Evolutionary conservation across 2,113 vertebrate species (phyloP), one percentile per base, ranked within the genome.

Genomic region (Apteryx owenii): DNA sequence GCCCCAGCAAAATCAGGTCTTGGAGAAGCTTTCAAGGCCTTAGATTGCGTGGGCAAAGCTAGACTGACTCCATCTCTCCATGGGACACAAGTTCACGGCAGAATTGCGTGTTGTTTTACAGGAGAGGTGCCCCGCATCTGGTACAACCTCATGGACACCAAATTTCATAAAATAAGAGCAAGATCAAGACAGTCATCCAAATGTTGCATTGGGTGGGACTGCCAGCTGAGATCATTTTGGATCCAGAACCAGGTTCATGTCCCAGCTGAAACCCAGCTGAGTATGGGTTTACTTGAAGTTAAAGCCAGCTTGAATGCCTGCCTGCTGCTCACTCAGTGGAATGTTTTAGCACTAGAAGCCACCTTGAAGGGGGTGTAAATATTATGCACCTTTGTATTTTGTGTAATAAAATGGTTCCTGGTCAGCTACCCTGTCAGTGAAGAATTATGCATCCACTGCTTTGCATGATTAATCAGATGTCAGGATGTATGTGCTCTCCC

Each of bases 381-480:
- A 89, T 90, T 58, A 72, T 95, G 81, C 89, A 96, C 88, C 88
- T 98, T 96, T 95, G 85, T 87, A 68, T 97, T 96, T 95, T 12
- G 16, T 90, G 83, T 97, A 96, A 98, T 97, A 94, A 97, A 98
- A 96, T 44, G 12, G 91, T 88, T 96, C 91, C 93, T 97, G 96
- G 95, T 98, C 97, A 98, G 96, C 95, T 98, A 86, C 92, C 84
- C 92, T 98, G 97, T 96, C 98, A 97, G 93, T 94, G 97, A 97
- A 98, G 97, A 97, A 95, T 96, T 97, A 93, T 91, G 75, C 90
- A 94, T 95, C 89, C 91, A 95, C 79, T 9, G 65, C 94, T 96
- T 96, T 97, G 68, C 92, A 94, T 97, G 97, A 98, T 98, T 98
- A 98, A 98, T 97, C 97, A 97, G 95, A 96, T 98, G 97, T 98